phyloP scores from a whole-genome alignment of 2,113 vertebrate genomes.

The Sinocyclocheilus grahami region DNA sequence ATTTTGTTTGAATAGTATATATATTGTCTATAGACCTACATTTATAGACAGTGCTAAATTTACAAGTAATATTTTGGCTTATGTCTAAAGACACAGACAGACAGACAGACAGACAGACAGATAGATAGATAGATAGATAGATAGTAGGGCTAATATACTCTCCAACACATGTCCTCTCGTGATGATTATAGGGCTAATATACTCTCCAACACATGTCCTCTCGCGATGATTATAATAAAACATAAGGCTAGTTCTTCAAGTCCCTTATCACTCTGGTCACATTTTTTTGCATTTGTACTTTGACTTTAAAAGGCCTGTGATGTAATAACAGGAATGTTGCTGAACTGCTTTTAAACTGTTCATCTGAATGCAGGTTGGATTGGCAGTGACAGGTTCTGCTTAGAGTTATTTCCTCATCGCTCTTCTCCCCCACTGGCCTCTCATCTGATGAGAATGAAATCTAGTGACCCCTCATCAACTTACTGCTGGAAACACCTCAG shows the following conservation, averaged over 20 bases:
- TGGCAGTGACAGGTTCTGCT: slow-evolving; percentile 3
- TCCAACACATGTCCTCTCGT: not conserved
- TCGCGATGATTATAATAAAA: not conserved
- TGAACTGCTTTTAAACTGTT: not conserved
- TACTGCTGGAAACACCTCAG: not conserved
- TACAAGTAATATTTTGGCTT: not conserved
- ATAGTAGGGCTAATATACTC: not conserved
- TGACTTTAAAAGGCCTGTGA: not conserved
- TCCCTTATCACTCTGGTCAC: not conserved
- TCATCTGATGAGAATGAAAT: slow-evolving; percentile 20
- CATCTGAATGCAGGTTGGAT: not conserved
- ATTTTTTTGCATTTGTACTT: slow-evolving; percentile 7
- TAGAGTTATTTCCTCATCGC: not conserved
- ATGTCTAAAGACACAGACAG: not conserved
- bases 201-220: not conserved
- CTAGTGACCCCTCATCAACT: slow-evolving; percentile 13
- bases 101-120: not conserved
- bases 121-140: not conserved
- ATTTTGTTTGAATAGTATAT: no score
- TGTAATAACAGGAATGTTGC: slow-evolving; percentile 1
- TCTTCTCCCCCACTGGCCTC: not conserved
- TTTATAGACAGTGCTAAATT: not conserved
- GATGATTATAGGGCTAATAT: not conserved
- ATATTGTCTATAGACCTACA: not conserved
- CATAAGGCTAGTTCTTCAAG: not conserved